Base-by-base conservation (phyloP, 2,888 invertebrate species). In the Ichneumon xanthorius region DNA sequence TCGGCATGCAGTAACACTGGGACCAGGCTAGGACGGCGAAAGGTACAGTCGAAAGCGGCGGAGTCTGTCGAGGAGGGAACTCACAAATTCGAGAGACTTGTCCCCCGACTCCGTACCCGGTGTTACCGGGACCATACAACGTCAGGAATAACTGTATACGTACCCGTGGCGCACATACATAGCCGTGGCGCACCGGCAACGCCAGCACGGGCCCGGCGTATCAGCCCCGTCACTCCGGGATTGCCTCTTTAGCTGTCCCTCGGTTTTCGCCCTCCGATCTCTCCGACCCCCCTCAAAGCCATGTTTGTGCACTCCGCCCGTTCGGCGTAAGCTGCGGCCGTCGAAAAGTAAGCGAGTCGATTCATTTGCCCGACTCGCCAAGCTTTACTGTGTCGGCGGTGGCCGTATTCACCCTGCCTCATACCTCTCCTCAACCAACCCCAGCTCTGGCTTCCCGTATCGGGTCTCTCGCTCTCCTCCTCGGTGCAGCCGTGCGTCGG, bases 271-370 rank as follows among this genome's bases (percentile, higher is more conserved):
- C 72, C 77, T 78, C 33, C 77, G 73, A 80, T 73, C 78, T 84
- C 80, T 22, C 83, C 78, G 55, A 40, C 40, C 37, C 26, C 77
- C 73, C 33, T 63, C 53, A 65, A 63, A 80, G 72, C 80, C 80
- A 78, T 83, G 83, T 83, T 83, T 83, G 80, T 79, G 84, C 78
- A 80, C 80, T 75, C 84, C 84, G 86, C 81, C 84, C 70, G 84
- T 79, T 84, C 78, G 68, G 84, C 78, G 80, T 80, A 84, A 86
- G 84, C 86, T 77, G 50, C 68, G 70, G 50, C 84, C 86, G 80
- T 80, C 84, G 86, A 84, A 86, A 86, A 86, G 83, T 82, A 86
- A 84, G 76, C 80, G 84, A 83, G 80, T 79, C 79, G 70, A 85
- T 85, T 85, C 80, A 85, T 85, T 82, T 82, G 80, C 76, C 45